Evolutionary conservation across 2,113 vertebrate species (phyloP), one percentile per base, ranked within the genome.

Genomic region (Ursus arctos): DNA sequence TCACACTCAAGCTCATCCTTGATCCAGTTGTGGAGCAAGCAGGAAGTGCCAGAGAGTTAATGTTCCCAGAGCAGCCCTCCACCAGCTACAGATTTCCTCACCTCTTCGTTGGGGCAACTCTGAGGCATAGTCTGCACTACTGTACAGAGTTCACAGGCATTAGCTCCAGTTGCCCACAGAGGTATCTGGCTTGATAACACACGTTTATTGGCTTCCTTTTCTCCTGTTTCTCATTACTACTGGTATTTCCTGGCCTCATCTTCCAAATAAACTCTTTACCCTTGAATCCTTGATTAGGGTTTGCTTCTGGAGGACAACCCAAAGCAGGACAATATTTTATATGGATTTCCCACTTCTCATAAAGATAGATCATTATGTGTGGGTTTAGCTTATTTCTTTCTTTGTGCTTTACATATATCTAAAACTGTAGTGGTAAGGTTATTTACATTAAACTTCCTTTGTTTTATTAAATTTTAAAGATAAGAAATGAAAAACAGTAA

Each of bases 261-360:
- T 92, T 57, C 74, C 82, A 81, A 86, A 61, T 82, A 71, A 90
- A 76, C n/a, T 61, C 13, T 77, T 82, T 83, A 79, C 36, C 3
- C 36, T 57, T 55, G 11, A 92, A 84, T 95, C 33, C 31, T 94
- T 93, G 47, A 72, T 61, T 89, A 63, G 15, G 2, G 0, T 24
- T 16, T 87, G 43, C 14, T 69, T 84, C 53, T 43, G 21, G 22
- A 47, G 12, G 9, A 83, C 47, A 96, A 72, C 36, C 12, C n/a
- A 94, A 91, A 93, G 31, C 33, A 80, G 91, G 43, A 72, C 11
- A 43, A 31, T 71, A 79, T 91, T 96, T 97, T 43, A 84, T 93
- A 72, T 28, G 43, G 31, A 87, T 93, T 95, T 94, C 28, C 55
- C 22, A 63, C 47, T 53, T 59, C 24, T 94, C 81, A 87, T 22